Percentiles rank a stretch among this genome's conserved stretches.
phyloP scores from a whole-genome alignment of 2,888 invertebrate genomes.

The Caenorhabditis drosophilae region DNA sequence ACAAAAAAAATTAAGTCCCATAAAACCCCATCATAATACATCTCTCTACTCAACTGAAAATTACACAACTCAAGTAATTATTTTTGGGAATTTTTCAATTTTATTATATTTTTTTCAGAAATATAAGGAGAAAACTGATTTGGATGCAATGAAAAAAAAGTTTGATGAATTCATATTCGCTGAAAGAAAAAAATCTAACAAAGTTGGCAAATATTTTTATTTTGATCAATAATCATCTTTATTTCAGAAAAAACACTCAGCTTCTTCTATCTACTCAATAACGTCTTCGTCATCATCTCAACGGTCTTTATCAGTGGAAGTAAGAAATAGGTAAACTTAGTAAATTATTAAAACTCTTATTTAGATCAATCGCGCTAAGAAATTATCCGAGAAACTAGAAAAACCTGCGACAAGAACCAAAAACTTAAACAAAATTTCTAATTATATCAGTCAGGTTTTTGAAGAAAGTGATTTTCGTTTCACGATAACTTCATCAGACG shows the following conservation, averaged over 20 bases:
- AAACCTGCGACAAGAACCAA: no score
- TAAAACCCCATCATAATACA: slow-evolving; percentile 8
- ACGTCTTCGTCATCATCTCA: slow-evolving; percentile 12
- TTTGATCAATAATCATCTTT: not conserved
- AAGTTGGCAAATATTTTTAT: no score
- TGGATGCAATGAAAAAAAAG: not conserved
- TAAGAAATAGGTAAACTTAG: not conserved
- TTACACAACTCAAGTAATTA: no score
- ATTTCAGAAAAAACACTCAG: slow-evolving; percentile 6
- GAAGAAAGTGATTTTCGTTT: not conserved
- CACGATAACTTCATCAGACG: no score
- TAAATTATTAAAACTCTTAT: not conserved
- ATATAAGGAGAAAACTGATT: not conserved
- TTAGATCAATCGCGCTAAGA: not conserved
- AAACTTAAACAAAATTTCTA: not conserved
- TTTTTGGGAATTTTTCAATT: no score
- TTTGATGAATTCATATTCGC: not conserved
- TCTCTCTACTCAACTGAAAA: not conserved
- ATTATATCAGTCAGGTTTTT: not conserved
- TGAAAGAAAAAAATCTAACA: not conserved
- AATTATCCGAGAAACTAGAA: not conserved
- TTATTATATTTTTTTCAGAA: no score
- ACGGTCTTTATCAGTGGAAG: slow-evolving; percentile 16
- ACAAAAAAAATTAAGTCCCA: slow-evolving; percentile 23
- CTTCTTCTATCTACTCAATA: slow-evolving; percentile 11